phyloP scores from a whole-genome alignment of 2,888 invertebrate genomes.

The Helleia helle region DNA sequence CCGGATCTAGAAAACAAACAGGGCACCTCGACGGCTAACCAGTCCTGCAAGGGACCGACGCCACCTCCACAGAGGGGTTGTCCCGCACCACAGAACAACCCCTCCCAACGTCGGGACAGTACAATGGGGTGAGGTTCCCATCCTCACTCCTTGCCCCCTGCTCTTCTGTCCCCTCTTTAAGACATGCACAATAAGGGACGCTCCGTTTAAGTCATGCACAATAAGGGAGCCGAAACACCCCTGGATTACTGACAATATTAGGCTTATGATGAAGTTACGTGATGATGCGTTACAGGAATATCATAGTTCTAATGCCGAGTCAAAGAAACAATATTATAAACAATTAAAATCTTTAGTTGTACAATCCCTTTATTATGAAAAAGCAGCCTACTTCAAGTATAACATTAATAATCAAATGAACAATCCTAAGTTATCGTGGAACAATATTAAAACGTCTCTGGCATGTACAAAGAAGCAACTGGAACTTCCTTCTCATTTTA shows the following conservation, averaged over 20 bases:
- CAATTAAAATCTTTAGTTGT: neutral
- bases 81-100: too few species aligned
- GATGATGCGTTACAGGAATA: neutral
- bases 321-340: neutral
- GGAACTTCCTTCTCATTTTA: neutral
- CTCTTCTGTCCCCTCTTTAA: too few species aligned
- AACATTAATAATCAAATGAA: slow-evolving; percentile 2
- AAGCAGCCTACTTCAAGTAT: neutral
- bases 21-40: too few species aligned
- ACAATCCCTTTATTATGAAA: neutral
- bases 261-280: neutral
- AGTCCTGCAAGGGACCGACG: too few species aligned
- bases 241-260: neutral
- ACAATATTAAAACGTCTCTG: slow-evolving; percentile 1
- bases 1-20: too few species aligned
- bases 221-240: neutral
- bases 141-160: too few species aligned
- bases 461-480: neutral
- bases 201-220: too few species aligned
- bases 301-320: neutral
- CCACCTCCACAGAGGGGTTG: too few species aligned
- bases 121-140: too few species aligned
- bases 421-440: neutral
- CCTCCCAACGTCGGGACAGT: too few species aligned
- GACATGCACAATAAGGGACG: too few species aligned